Evolutionary conservation across 2,888 invertebrate species (phyloP), one percentile per base, ranked within the genome.

Genomic region (Drosophila mercatorum): DNA sequence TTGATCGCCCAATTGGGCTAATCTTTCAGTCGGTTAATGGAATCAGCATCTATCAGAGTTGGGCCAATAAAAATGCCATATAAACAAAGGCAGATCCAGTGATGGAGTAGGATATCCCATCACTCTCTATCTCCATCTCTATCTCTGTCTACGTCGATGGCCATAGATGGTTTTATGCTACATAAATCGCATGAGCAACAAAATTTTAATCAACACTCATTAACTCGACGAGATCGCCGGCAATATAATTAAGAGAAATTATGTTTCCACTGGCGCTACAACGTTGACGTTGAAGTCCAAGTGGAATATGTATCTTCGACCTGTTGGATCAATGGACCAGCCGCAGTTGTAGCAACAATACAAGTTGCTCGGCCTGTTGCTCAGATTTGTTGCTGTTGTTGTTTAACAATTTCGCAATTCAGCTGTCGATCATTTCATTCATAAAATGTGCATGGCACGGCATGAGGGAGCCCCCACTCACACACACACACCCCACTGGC

Each of bases 391-490:
- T 72, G 82, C 72, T 72, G 83, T 80, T 83, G 78, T 83, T 83
- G 78, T 83, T 86, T 72, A 79, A 80, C 78, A 77, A 82, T 90
- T 88, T 83, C 83, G 88, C 91, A 91, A 91, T 91, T 91, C 91
- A 91, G 90, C 89, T 89, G 90, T 89, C 90, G 91, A 90, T 90
- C 87, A 87, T 80, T 90, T 91, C 90, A 90, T 90, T 90, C 90
- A 90, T 90, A 90, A 90, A 90, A 84, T 80, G 77, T 80, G 78
- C 69, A 76, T 75, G 51, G 72, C 67, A 63, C 56, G 69, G 74
- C 68, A 80, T 61, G 79, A 69, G 80, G 77, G 63, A 70, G 74
- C 62, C 28, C 62, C 57, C 43, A 73, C 51, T 53, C 22, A 41
- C 43, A 71, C 47, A 51, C 38, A 57, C n/a, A 60, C 41, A 57